phyloP scores from a whole-genome alignment of 2,888 invertebrate genomes.

The Cantharis rustica region DNA sequence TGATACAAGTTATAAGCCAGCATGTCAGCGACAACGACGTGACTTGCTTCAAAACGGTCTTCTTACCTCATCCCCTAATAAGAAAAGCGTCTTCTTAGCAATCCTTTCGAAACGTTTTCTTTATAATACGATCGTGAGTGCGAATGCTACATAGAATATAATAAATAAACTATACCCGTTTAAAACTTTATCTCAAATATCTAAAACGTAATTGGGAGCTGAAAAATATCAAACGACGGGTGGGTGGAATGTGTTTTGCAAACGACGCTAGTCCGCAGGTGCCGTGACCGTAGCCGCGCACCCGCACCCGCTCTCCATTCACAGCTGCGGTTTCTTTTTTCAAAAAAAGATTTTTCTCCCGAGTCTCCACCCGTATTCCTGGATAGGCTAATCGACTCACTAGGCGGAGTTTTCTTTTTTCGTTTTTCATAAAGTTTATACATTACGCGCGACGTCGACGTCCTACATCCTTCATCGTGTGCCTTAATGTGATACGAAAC shows the following conservation, averaged over 20 bases:
- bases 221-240: conserved; percentile 34
- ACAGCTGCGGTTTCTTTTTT: conserved; percentile 55
- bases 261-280: conserved; percentile 52
- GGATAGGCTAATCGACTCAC: conserved; percentile 57
- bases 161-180: conserved; percentile 28
- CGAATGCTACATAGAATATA: conserved; percentile 10
- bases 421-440: conserved; percentile 39
- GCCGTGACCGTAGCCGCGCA: conserved; percentile 58
- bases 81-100: conserved; percentile 32
- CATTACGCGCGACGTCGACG: conserved; percentile 46
- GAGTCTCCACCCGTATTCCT: conserved; percentile 57
- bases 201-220: conserved; percentile 29
- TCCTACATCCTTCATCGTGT: conserved; percentile 31
- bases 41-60: conserved; percentile 50
- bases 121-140: conserved; percentile 22
- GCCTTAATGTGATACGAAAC: conserved; percentile 19
- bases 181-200: conserved; percentile 27
- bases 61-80: conserved; percentile 37
- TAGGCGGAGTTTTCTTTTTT: conserved; percentile 50
- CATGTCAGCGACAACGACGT: conserved; percentile 50
- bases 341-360: conserved; percentile 57
- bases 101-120: conserved; percentile 44
- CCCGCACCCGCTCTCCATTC: conserved; percentile 53
- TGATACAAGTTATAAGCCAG: conserved; percentile 55
- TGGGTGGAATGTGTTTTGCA: conserved; percentile 37